These are phyloP conservation scores for Platycheirus albimanus DNA, from an alignment of 2,888 invertebrate genomes.

Conservation along the genomic window DNA sequence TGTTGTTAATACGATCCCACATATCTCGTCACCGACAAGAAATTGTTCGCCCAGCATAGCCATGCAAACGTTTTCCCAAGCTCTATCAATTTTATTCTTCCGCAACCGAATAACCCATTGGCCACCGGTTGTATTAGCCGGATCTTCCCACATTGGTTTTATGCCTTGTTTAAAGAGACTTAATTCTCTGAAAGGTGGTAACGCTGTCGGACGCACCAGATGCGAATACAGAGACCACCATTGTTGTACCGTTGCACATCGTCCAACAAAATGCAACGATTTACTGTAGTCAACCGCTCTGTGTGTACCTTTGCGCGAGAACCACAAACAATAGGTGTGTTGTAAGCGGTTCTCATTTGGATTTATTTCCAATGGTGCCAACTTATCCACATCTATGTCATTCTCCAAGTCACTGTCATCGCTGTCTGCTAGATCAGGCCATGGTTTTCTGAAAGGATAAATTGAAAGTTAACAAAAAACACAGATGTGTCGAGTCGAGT, in stretches of 20 bases:
- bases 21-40: conserved; percentile 99
- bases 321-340: conserved; percentile 97
- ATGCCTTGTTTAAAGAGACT: conserved; percentile 99
- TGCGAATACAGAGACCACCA: conserved; percentile 99
- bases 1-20: conserved; percentile 98
- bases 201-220: conserved; percentile 93
- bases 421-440: conserved; percentile 83
- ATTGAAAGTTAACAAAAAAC: background rate
- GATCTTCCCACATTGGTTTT: conserved; percentile 99
- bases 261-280: conserved; percentile 92
- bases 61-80: conserved; percentile 99
- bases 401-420: conserved; percentile 88
- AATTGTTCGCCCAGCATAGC: conserved; percentile 99
- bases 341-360: conserved; percentile 95
- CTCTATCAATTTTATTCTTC: conserved; percentile 96
- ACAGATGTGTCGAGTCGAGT: too few species aligned
- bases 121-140: conserved; percentile 97
- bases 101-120: conserved; percentile 98
- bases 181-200: conserved; percentile 95
- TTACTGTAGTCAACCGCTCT: conserved; percentile 82
- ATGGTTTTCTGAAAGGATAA: conserved; percentile 78
- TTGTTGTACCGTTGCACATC: conserved; percentile 96
- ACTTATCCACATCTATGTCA: conserved; percentile 84
- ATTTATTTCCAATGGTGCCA: conserved; percentile 88
- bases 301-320: conserved; percentile 84